A percentile compares a stretch with the other conserved stretches of the same genome.
phyloP scores from a whole-genome alignment of 2,888 invertebrate species.

The Agriopis marginaria region DNA sequence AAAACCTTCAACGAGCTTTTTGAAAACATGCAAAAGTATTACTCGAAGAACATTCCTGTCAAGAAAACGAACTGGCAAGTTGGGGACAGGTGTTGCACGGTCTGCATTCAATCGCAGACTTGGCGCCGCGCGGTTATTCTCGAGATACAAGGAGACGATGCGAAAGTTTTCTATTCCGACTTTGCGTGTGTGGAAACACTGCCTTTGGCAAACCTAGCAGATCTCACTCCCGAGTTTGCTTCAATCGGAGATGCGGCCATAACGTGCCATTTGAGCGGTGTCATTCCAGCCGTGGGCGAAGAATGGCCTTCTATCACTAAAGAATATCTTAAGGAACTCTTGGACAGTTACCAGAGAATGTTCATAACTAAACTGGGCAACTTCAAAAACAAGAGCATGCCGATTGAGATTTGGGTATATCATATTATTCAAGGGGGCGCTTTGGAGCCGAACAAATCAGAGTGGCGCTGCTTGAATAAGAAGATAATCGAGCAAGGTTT shows the following conservation, averaged over 20 bases:
- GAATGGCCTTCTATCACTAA: conserved; percentile 88
- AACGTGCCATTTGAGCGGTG: conserved; percentile 89
- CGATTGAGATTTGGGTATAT: conserved; percentile 89
- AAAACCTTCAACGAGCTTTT: conserved; percentile 78
- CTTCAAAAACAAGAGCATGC: conserved; percentile 80
- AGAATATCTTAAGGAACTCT: conserved; percentile 85
- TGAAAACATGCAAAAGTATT: conserved; percentile 85
- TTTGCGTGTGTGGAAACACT: conserved; percentile 86
- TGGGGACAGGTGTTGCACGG: conserved; percentile 79
- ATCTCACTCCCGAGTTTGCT: conserved; percentile 81
- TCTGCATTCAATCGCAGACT: conserved; percentile 77
- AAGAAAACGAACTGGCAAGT: conserved; percentile 77
- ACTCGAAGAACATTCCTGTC: conserved; percentile 60
- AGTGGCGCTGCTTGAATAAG: conserved; percentile 89
- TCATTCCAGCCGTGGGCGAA: conserved; percentile 89
- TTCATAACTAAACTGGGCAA: conserved; percentile 86
- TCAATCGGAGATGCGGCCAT: conserved; percentile 86
- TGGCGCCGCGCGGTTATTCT: conserved; percentile 88
- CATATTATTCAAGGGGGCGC: conserved; percentile 87
- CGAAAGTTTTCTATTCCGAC: conserved; percentile 89
- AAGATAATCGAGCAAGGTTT: conserved; percentile 89
- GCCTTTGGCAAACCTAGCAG: conserved; percentile 73
- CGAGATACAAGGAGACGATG: conserved; percentile 67
- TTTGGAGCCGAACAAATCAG: conserved; percentile 87
- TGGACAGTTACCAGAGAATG: conserved; percentile 78